These are phyloP conservation scores for Caranx melampygus DNA, from an alignment of 2,113 vertebrate species.

Conservation along the genomic window DNA sequence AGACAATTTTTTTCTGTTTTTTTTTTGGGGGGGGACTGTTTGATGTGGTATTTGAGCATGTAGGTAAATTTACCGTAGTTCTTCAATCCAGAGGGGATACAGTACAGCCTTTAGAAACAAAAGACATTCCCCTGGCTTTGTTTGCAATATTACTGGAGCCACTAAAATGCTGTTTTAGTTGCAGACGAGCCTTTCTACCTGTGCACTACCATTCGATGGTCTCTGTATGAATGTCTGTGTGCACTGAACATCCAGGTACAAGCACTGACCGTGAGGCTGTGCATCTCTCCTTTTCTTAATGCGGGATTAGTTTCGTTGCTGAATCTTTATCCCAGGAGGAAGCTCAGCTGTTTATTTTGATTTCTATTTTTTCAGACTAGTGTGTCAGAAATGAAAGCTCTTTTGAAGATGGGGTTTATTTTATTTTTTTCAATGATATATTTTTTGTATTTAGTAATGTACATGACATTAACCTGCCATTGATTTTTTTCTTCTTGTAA, in stretches of 20 bases:
- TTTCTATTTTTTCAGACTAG: conserved; percentile 32
- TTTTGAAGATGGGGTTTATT: conserved; percentile 75
- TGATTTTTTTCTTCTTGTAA: conserved; percentile 60
- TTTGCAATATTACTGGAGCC: conserved; percentile 42
- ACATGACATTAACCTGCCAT: conserved; percentile 76
- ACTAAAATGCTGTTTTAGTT: conserved; percentile 39
- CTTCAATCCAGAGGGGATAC: conserved; percentile 10
- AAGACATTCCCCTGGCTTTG: conserved; percentile 48
- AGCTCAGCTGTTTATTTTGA: conserved; percentile 31
- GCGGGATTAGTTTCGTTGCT: conserved; percentile 28
- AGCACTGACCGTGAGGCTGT: conserved; percentile 54
- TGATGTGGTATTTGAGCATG: conserved; percentile 15
- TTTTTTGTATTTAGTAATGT: conserved; percentile 79
- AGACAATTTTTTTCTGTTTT: not conserved
- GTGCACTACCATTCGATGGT: conserved; percentile 41
- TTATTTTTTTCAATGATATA: conserved; percentile 76
- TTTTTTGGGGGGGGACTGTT: not conserved
- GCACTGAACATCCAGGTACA: conserved; percentile 68
- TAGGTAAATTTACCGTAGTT: conserved; percentile 34
- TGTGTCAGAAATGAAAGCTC: conserved; percentile 55
- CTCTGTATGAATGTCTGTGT: conserved; percentile 31
- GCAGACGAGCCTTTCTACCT: conserved; percentile 42
- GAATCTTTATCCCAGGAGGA: conserved; percentile 34
- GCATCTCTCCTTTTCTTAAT: conserved; percentile 23
- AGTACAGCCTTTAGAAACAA: conserved; percentile 36